A percentile compares a stretch with the other conserved stretches of the same genome.
These are phyloP conservation scores for Etheostoma cragini DNA, from an alignment of 2,113 vertebrate genomes.

Conservation along the genomic window DNA sequence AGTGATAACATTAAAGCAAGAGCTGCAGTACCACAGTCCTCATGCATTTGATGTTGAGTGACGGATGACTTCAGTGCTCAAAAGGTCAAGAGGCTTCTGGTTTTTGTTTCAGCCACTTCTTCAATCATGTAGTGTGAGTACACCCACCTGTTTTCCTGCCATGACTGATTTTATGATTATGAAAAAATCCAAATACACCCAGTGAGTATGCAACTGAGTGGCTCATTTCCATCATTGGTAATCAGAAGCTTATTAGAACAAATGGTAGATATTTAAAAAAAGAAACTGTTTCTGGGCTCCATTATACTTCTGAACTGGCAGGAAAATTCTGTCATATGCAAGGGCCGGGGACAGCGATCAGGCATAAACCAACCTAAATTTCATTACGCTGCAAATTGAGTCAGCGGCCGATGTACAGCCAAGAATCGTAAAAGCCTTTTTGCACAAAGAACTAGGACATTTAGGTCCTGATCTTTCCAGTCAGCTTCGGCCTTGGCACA, in stretches of 20 bases:
- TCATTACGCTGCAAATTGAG: constrained; percentile 66
- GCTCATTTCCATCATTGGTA: constrained; percentile 43
- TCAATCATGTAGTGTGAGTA: constrained; percentile 40
- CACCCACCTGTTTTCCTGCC: constrained; percentile 48
- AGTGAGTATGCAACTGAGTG: background rate
- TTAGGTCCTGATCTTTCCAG: constrained; percentile 44
- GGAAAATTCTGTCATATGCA: constrained; percentile 38
- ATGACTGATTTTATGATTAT: constrained; percentile 50
- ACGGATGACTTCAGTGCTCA: constrained; percentile 19
- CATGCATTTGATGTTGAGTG: constrained; percentile 14
- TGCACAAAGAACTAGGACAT: constrained; percentile 25
- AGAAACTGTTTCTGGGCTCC: constrained; percentile 29
- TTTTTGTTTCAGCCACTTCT: constrained; percentile 59
- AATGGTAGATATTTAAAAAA: constrained; percentile 33
- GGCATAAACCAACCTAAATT: constrained; percentile 55
- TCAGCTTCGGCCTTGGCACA: constrained; percentile 17
- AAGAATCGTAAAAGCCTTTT: constrained; percentile 59
- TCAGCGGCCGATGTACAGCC: constrained; percentile 36
- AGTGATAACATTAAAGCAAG: constrained; percentile 27
- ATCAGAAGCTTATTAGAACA: constrained; percentile 57
- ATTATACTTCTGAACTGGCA: constrained; percentile 48
- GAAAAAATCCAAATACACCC: background rate
- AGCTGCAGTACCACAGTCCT: background rate
- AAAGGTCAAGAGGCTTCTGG: constrained; percentile 61
- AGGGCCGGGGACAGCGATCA: constrained; percentile 42